These are phyloP conservation scores for Eupithecia vulgata DNA, from an alignment of 2,888 invertebrate species.

Conservation along the genomic window DNA sequence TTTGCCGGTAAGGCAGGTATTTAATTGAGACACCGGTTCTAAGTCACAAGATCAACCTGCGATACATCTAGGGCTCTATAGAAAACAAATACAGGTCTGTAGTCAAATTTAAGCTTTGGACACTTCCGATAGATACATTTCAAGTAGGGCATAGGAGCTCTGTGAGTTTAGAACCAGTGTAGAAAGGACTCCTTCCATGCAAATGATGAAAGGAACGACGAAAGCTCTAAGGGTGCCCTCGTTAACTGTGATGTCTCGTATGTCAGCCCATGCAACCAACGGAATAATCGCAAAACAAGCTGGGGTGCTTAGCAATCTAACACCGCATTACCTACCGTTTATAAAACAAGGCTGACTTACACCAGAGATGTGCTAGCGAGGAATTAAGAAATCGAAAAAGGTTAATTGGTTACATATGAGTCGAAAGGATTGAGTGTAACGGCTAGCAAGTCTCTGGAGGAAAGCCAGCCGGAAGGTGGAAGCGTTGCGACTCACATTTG, in stretches of 20 bases:
- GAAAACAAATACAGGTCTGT: neutral
- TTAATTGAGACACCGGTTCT: conserved; percentile 4
- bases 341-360: conserved; percentile 35
- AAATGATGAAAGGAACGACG: conserved; percentile 29
- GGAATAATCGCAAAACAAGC: conserved; percentile 78
- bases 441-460: conserved; percentile 4
- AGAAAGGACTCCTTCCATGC: conserved; percentile 21
- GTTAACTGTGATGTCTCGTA: conserved; percentile 45
- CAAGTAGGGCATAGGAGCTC: neutral
- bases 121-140: neutral
- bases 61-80: neutral
- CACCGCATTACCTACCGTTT: conserved; percentile 61
- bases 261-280: conserved; percentile 71
- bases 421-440: neutral
- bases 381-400: neutral
- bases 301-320: conserved; percentile 71
- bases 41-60: neutral
- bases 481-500: conserved; percentile 91
- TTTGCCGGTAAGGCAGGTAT: neutral
- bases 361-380: conserved; percentile 4
- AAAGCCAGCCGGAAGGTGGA: conserved; percentile 31
- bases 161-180: conserved; percentile 16
- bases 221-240: conserved; percentile 43
- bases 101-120: neutral
- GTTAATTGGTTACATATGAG: neutral